Evolutionary conservation across 2,888 invertebrate species (phyloP), one percentile per base, ranked within the genome.

Genomic region (Notodonta dromedarius): DNA sequence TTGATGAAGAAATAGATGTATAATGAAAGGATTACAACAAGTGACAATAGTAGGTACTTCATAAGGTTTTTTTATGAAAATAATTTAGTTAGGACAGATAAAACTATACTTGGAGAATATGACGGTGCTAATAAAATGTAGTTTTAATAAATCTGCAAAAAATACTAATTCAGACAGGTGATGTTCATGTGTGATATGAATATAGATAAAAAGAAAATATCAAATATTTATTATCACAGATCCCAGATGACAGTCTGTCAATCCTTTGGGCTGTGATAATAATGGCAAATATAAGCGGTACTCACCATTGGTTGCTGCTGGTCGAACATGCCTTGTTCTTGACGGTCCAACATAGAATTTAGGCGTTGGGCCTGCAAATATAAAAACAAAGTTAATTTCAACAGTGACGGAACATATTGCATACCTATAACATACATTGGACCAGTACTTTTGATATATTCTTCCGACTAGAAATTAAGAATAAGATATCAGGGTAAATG

Each of bases 311-410:
- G 93, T 78, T 90, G 86, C 78, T 91, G 91, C 67, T 91, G 88
- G 67, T 93, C 94, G 68, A 91, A 92, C 87, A 94, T 94, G 80
- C 94, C 94, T 77, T 95, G 95, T 78, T 96, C 96, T 84, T 96
- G 96, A 74, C 96, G 96, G 77, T 96, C 96, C 63, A 97, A 86
- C 90, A 96, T 91, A 0, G 95, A 94, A 78, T 94, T 95, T 51
- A 95, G 80, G 63, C 95, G 94, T 77, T 95, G 95, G 1, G 95
- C 95, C 94, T 94, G 83, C n/a, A 76, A 73, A 70, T 58, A 60
- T 11, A 48, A 24, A 40, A 46, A 5, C 4, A 9, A 16, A 8
- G 2, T 50, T 50, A 50, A 16, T 16, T 16, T 9, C 16, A 8
- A 16, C 24, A 1, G 24, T 24, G 24, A 24, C 24, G 24, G 24